Conservation (phyloP, 2,797 vertebrate species). For the Echiichthys vipera region DNA sequence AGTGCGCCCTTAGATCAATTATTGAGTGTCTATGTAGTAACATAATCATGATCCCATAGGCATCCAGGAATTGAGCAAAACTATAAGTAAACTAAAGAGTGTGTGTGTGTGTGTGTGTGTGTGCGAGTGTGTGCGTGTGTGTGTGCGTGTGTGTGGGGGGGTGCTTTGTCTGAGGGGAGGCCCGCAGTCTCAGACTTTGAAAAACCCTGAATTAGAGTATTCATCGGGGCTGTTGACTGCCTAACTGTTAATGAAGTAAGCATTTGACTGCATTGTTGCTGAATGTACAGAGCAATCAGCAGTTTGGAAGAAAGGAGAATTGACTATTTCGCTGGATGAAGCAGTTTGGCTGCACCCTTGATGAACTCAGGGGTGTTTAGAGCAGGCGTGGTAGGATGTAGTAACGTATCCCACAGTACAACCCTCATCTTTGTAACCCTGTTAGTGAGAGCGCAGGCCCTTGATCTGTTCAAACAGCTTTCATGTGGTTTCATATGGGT, state of each 20-base stretch:
- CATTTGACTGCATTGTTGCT: conserved; percentile 6
- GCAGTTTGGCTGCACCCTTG: background rate
- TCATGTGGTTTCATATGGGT: background rate
- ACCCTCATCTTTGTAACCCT: background rate
- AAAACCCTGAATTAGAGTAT: conserved; percentile 28
- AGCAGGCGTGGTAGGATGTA: background rate
- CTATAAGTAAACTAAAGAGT: no score
- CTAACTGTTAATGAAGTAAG: conserved; percentile 18
- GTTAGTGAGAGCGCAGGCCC: background rate
- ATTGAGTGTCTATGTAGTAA: no score
- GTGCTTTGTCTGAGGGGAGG: no score
- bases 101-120: no score
- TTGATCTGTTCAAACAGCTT: background rate
- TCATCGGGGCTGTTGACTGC: conserved; percentile 1
- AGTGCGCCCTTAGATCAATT: no score
- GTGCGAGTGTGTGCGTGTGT: no score
- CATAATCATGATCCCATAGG: no score
- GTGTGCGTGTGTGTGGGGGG: no score
- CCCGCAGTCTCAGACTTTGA: no score
- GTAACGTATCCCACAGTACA: background rate
- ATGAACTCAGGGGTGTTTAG: background rate
- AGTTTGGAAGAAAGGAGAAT: background rate
- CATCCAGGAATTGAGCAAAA: no score
- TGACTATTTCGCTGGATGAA: background rate
- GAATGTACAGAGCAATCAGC: background rate